Evolutionary conservation across 2,888 invertebrate species (phyloP), one percentile per base, ranked within the genome.

Genomic region (Sinhomidia bicolor): DNA sequence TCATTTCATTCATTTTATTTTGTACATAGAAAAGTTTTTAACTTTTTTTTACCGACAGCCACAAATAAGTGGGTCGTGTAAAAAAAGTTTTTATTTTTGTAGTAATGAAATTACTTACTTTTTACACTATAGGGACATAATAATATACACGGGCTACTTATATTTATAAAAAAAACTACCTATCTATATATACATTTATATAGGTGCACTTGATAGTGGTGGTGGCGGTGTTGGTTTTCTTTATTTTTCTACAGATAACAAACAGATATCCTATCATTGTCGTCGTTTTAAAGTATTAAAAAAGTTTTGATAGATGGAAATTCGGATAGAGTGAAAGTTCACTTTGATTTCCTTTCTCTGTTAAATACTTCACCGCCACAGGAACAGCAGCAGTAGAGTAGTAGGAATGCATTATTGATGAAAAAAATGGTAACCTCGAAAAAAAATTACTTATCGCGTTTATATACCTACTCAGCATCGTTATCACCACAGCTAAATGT

Each of bases 1-100:
- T 79, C 85, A 85, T 76, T 84, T 85, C 51, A 32, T 26, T 76
- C 62, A 17, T 62, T 85, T 78, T 85, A 84, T 85, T 65, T 60
- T 78, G 44, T 47, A 78, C 51, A 60, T 78, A 6, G 78, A 85
- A 84, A 84, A 74, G 74, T 60, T 84, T 68, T 82, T 76, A 60
- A 76, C 60, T 84, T 76, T 76, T 74, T 68, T 54, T 71, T 57
- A 54, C 6, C 23, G 17, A 17, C 17, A 17, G 51, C 17, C 74
- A 60, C 44, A 60, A 60, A 60, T 60, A 82, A 71, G 68, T 68
- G 82, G 82, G 82, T 82, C 71, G 82, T 71, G 82, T 47, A 80
- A 82, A 80, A n/a, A 79, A 74, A 71, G 44, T 80, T 81, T 81
- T 81, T 81, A 81, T 62, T 14, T 47, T 47, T 29, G 74, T 74